Evolutionary conservation across 2,888 invertebrate species (phyloP).

Genomic region (Tuta absoluta): DNA sequence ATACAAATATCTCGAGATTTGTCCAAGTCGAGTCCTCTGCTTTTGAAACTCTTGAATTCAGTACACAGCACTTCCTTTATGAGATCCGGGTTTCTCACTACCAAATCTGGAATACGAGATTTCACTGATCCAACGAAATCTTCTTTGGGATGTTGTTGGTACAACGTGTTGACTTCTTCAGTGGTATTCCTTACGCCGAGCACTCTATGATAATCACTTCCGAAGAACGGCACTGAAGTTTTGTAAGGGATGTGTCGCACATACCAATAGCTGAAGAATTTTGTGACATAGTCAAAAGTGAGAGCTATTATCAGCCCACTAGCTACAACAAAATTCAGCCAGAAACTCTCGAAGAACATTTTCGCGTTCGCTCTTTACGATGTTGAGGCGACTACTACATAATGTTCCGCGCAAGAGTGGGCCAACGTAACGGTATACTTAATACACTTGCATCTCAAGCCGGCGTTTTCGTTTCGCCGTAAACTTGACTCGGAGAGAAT

Average conservation of each 20-base stretch:
- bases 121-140: constrained; percentile 69
- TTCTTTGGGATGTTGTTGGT: constrained; percentile 56
- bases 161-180: constrained; percentile 63
- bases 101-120: constrained; percentile 71
- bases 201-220: constrained; percentile 69
- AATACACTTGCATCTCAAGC: constrained; percentile 22
- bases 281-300: constrained; percentile 71
- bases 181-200: constrained; percentile 62
- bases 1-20: constrained; percentile 79
- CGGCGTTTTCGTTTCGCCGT: constrained; percentile 16
- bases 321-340: constrained; percentile 62
- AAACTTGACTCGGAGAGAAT: constrained; percentile 18
- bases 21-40: constrained; percentile 74
- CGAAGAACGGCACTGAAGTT: constrained; percentile 63
- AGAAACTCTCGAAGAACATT: constrained; percentile 76
- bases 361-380: constrained; percentile 59
- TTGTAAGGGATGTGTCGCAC: constrained; percentile 70
- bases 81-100: constrained; percentile 69
- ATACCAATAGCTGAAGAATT: constrained; percentile 77
- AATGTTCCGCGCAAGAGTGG: constrained; percentile 48
- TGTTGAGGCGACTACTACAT: constrained; percentile 54
- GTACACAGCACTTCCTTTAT: constrained; percentile 72
- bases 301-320: constrained; percentile 60
- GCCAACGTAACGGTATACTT: constrained; percentile 67
- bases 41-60: constrained; percentile 74